Evolutionary conservation across 2,888 invertebrate species (phyloP), one percentile per base, ranked within the genome.

Genomic region (Acleris laterana): DNA sequence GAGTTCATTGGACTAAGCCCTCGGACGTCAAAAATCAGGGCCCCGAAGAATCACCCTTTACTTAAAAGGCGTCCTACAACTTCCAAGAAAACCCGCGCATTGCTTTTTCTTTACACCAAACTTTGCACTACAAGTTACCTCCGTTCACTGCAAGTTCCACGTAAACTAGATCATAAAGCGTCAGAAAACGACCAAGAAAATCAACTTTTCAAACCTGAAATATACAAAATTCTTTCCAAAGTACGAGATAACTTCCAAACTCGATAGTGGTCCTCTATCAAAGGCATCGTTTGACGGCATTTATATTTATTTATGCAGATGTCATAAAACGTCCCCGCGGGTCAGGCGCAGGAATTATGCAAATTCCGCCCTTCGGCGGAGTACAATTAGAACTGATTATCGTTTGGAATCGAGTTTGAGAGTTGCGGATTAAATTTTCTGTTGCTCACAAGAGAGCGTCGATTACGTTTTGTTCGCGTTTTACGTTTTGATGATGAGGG

Each of bases 321-420:
- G 81, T 80, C 78, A 83, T 85, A 84, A 86, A 89, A 78, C 80
- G 83, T 68, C 78, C 85, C 84, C 82, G 70, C 63, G 80, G 85
- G 83, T 72, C 74, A 77, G 72, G 69, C 75, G 81, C 74, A 78
- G 80, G 83, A 88, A 88, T 90, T 90, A 91, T 90, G 89, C 85
- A 90, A 90, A 91, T 89, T 63, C 78, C 79, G 83, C 84, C 87
- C 87, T 89, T 90, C 84, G 78, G 80, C 77, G 63, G 65, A 68
- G 77, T 79, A 84, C 88, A 90, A 90, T 90, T 90, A 90, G 81
- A 87, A 84, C 79, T 82, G 84, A 90, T 90, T 89, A 90, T 88
- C 75, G 83, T 72, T 69, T 77, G 73, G 76, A 87, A 88, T 83
- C 81, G 72, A 83, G 83, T 88, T 84, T 76, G 72, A 70, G 69